Evolutionary conservation across 2,888 invertebrate genomes (phyloP).

Genomic region (Caenorhabditis angaria): DNA sequence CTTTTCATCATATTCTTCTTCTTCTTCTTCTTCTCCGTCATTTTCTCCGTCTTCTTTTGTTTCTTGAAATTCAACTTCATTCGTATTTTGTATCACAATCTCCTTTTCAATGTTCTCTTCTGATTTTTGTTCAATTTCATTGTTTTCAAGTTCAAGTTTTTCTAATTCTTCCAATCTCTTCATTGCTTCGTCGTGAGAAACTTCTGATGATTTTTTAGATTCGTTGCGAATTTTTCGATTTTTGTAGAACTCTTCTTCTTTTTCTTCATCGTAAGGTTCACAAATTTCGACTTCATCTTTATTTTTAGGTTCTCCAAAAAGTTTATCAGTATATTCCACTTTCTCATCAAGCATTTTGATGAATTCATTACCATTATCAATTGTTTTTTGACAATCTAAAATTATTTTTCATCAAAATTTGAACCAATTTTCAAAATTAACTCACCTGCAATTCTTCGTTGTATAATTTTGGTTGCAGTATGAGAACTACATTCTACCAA

Average conservation of each 20-base stretch:
- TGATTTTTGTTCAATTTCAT: conserved; percentile 7
- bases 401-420: background rate
- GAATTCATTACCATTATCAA: conserved; percentile 14
- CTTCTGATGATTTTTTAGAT: background rate
- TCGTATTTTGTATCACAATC: background rate
- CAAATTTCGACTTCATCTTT: conserved; percentile 22
- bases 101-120: conserved; percentile 22
- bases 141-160: conserved; percentile 8
- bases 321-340: conserved; percentile 15
- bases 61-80: background rate
- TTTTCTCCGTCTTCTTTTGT: background rate
- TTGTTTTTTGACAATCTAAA: conserved; percentile 5
- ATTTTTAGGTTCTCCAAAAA: conserved; percentile 3
- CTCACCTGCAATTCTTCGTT: conserved; percentile 7
- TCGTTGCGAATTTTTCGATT: background rate
- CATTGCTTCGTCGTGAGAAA: conserved; percentile 13
- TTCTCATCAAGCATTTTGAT: conserved; percentile 26
- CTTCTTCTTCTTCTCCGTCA: background rate
- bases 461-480: conserved; percentile 21
- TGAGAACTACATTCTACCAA: conserved; percentile 26
- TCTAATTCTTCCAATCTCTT: conserved; percentile 22
- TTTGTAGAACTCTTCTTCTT: background rate
- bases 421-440: background rate
- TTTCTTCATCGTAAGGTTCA: conserved; percentile 28
- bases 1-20: background rate